Percentiles rank a stretch among this genome's conserved stretches.
Evolutionary conservation across 2,113 vertebrate species (phyloP).

Genomic region (Tautogolabrus adspersus): DNA sequence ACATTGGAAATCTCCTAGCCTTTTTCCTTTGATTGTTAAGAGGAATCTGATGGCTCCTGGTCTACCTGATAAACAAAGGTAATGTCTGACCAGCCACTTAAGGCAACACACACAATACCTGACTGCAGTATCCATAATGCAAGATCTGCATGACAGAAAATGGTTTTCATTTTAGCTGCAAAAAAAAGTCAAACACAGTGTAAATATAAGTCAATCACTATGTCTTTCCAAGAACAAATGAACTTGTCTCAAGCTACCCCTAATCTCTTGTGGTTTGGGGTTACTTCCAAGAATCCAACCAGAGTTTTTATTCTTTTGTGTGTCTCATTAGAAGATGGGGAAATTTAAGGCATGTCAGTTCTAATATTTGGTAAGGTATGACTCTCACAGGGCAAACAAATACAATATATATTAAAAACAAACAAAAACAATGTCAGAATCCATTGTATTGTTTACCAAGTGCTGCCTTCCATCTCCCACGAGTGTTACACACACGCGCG

Average conservation of each 20-base stretch:
- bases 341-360: not conserved
- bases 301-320: not conserved
- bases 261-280: not conserved
- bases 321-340: not conserved
- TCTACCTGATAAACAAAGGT: constrained; percentile 18
- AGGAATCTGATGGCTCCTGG: constrained; percentile 18
- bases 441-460: constrained; percentile 1
- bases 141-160: not conserved
- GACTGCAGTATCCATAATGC: not conserved
- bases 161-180: not conserved
- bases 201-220: not conserved
- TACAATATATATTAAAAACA: not conserved
- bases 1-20: not conserved
- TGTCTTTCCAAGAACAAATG: constrained; percentile 16
- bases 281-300: not conserved
- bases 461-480: constrained; percentile 21
- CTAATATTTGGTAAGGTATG: not conserved
- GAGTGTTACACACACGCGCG: not conserved
- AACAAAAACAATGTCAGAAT: not conserved
- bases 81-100: not conserved
- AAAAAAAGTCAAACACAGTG: not conserved
- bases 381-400: not conserved
- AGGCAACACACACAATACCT: constrained; percentile 1
- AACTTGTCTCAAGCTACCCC: not conserved
- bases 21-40: constrained; percentile 61